Evolutionary conservation across 1,140 invertebrate species (phyloP), one percentile per base, ranked within the genome.

Genomic region (Drosophila subpulchrella): DNA sequence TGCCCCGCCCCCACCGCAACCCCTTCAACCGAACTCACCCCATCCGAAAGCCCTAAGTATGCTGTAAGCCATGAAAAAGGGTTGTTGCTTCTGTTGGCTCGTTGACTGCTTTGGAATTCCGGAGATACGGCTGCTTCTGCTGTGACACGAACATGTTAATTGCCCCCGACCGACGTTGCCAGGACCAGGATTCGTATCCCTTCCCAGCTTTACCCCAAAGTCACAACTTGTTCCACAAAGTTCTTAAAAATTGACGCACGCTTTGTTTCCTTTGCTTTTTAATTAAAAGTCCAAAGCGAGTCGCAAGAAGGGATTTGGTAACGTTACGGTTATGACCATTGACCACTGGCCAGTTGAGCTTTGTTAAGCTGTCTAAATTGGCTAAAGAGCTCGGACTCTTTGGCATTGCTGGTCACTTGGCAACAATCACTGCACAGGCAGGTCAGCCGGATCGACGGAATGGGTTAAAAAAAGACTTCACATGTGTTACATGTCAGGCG

Each of bases 121-220:
- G 76, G 73, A 59, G 67, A 51, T 89, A 42, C 73, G 20, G 60
- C 47, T 65, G 66, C 67, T 71, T n/a, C 42, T 48, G 36, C 65
- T 89, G 84, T 84, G 80, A 81, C 84, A 78, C 67, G 74, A 60
- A 89, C 84, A 88, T 88, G 84, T 88, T 88, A 88, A 88, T 88
- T 88, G 84, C 77, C 84, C 60, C 57, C 70, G 47, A 20, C 42
- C 50, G 1, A 41, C 24, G 67, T 71, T 71, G 67, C 36, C 51
- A 57, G 63, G 65, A 46, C 70, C 27, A 60, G 62, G 15, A 68
- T 48, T 24, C 38, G 65, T 10, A 17, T 47, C 11, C 13, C 30
- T 13, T n/a, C 27, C 12, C 13, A 20, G 15, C 36, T 6, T 8
- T 11, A 15, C 42, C 47, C 59, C 75, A 65, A 68, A 68, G 76